Percentiles rank a stretch among this genome's conserved stretches.
These are phyloP conservation scores for Phyllopteryx taeniolatus DNA, from an alignment of 2,113 vertebrate genomes.

Conservation along the genomic window DNA sequence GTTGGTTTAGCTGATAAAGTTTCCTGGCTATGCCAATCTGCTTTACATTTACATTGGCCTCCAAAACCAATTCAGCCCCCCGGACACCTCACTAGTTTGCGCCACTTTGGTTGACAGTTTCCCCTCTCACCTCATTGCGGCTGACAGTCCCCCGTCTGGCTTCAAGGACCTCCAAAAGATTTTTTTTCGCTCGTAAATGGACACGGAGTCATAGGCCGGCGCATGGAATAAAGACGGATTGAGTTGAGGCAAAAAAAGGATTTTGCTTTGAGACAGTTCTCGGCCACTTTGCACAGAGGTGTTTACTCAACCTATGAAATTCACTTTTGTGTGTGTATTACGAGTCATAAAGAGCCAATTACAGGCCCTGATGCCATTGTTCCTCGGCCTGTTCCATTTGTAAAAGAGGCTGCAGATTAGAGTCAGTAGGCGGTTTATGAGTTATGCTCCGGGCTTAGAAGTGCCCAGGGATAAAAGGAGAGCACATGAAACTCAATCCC, in stretches of 20 bases:
- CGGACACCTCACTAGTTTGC: slow-evolving; percentile 44
- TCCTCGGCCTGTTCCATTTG: slow-evolving; percentile 49
- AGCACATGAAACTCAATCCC: slow-evolving; percentile 74
- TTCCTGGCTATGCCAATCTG: slow-evolving; percentile 31
- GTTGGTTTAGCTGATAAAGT: slow-evolving; percentile 27
- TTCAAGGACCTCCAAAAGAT: slow-evolving; percentile 40
- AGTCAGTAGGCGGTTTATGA: slow-evolving; percentile 69
- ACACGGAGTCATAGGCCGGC: slow-evolving; percentile 22
- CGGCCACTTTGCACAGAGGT: not conserved
- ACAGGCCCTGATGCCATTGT: slow-evolving; percentile 72
- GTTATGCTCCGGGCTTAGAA: slow-evolving; percentile 69
- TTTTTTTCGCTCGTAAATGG: slow-evolving; percentile 48
- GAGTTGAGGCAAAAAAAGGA: slow-evolving; percentile 35
- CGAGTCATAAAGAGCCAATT: slow-evolving; percentile 18
- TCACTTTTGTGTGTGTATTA: slow-evolving; percentile 10
- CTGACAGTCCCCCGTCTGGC: slow-evolving; percentile 38
- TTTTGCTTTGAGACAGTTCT: slow-evolving; percentile 2
- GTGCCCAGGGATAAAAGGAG: slow-evolving; percentile 74
- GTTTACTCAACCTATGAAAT: slow-evolving; percentile 16
- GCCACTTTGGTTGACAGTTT: slow-evolving; percentile 47
- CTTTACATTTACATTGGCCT: slow-evolving; percentile 50
- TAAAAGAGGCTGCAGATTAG: slow-evolving; percentile 58
- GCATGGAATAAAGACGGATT: slow-evolving; percentile 52
- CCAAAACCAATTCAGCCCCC: slow-evolving; percentile 16
- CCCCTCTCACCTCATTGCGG: slow-evolving; percentile 44